These are phyloP conservation scores for Muscicapa comitata DNA, from an alignment of 2,797 vertebrate species.

Conservation along the genomic window DNA sequence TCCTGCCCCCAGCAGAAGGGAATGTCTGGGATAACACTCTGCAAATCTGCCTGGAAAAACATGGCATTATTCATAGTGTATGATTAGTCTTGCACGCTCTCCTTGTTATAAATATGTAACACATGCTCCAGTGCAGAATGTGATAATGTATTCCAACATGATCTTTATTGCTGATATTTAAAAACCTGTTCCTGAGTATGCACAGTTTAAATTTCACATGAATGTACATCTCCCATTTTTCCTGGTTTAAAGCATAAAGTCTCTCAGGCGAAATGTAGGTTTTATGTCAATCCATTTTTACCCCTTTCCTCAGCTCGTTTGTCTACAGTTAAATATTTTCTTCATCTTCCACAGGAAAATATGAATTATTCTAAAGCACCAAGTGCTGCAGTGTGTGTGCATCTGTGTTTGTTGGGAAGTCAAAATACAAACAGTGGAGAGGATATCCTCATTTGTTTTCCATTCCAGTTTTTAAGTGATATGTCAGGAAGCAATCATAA, in stretches of 20 bases:
- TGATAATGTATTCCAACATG: slow-evolving; percentile 71
- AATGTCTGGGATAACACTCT: slow-evolving; percentile 21
- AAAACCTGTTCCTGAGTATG: slow-evolving; percentile 69
- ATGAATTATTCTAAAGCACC: not conserved
- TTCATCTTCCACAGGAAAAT: not conserved
- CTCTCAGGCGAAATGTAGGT: slow-evolving; percentile 16
- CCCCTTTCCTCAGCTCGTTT: not conserved
- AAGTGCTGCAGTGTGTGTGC: not conserved
- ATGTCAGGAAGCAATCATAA: slow-evolving; percentile 54
- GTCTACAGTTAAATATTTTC: slow-evolving; percentile 10
- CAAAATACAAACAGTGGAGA: slow-evolving; percentile 32
- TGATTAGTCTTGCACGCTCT: slow-evolving; percentile 50
- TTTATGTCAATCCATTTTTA: slow-evolving; percentile 2
- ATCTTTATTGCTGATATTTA: slow-evolving; percentile 75
- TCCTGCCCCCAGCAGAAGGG: not conserved
- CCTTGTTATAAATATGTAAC: slow-evolving; percentile 63
- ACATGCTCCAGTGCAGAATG: slow-evolving; percentile 59
- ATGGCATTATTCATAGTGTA: not conserved
- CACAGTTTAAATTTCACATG: not conserved
- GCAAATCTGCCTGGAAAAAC: slow-evolving; percentile 7
- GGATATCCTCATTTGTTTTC: slow-evolving; percentile 53
- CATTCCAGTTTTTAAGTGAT: slow-evolving; percentile 30
- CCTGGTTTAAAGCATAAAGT: not conserved
- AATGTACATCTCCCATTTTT: not conserved
- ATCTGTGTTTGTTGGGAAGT: slow-evolving; percentile 32